Base-by-base conservation (phyloP, 2,797 vertebrate genomes). In the Lepus townsendii region DNA sequence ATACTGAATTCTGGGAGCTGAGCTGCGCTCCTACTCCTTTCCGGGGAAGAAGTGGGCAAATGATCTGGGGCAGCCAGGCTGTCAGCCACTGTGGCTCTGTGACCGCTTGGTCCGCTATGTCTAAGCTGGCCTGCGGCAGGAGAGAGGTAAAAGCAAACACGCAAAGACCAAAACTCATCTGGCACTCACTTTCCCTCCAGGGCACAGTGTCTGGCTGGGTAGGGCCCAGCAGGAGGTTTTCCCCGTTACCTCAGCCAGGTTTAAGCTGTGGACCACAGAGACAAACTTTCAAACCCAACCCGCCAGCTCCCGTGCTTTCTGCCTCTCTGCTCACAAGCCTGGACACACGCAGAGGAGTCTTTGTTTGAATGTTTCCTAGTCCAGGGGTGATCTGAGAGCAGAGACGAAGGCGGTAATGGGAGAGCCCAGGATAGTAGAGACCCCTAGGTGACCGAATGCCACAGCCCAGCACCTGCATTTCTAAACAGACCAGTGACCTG, bases 281-380 rank as follows among this genome's bases (percentile, higher is more conserved):
- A 93, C 11, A 94, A 93, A 85, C 52, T 82, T 91, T 72, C 32
- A 69, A 72, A 90, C 68, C 22, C 42, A 88, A 82, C 22, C 24
- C 27, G 68, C 14, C 63, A 0, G 6, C 57, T n/a, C 78, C 35
- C 10, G 3, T 22, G 78, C 42, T 47, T 9, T 47, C 42, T 47
- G 42, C 42, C 42, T 47, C 42, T 42, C 42, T 47, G 42, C 42
- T 8, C 42, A 47, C 8, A 17, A 66, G 66, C 19, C 71, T 60
- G 52, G 52, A 80, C 35, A 83, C 22, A 26, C 2, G 3, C 77
- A 83, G 78, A 89, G n/a, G 75, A 14, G 38, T 54, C 69, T 54
- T 42, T 5, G 35, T n/a, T 24, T 4, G 27, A 42, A 57, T 5
- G 22, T 26, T 88, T 82, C 60, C 65, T 26, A 0, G 60, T 4